A percentile compares a stretch with the other conserved stretches of the same genome.
phyloP scores from a whole-genome alignment of 2,113 vertebrate species.

The Semnopithecus entellus region DNA sequence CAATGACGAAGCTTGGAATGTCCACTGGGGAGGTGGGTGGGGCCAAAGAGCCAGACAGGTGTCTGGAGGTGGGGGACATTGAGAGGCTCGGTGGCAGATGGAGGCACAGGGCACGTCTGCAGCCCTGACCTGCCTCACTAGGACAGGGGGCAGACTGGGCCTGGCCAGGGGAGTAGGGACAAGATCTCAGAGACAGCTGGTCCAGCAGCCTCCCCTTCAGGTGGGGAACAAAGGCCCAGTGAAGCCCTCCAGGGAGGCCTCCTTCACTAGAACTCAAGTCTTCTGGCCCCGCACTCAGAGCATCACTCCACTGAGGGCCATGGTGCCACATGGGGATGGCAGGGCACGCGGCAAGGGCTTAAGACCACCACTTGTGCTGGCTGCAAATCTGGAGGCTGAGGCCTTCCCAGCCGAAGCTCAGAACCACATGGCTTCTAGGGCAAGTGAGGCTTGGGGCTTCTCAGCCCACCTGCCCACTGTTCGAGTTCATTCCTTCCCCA shows the following conservation, averaged over 20 bases:
- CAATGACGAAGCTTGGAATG: conserved; percentile 11
- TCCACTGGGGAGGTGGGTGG: background rate
- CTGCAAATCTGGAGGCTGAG: background rate
- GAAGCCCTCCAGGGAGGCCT: background rate
- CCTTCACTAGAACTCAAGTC: background rate
- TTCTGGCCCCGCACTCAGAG: background rate
- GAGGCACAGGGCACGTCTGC: background rate
- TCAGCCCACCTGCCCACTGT: background rate
- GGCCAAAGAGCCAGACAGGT: background rate
- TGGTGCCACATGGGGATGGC: accelerated
- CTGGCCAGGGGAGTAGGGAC: background rate
- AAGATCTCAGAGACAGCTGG: background rate
- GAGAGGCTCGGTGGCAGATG: too few species aligned
- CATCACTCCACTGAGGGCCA: background rate
- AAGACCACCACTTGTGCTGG: background rate
- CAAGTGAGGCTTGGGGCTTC: background rate
- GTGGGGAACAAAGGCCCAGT: background rate
- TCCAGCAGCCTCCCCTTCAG: background rate
- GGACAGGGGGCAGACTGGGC: too few species aligned
- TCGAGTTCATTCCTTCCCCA: background rate
- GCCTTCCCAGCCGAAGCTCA: background rate
- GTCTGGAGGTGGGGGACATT: background rate
- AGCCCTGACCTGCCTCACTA: background rate
- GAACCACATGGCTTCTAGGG: background rate
- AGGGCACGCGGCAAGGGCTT: accelerated